Conservation (phyloP, 2,797 vertebrate species). For the Acipenser oxyrinchus region DNA sequence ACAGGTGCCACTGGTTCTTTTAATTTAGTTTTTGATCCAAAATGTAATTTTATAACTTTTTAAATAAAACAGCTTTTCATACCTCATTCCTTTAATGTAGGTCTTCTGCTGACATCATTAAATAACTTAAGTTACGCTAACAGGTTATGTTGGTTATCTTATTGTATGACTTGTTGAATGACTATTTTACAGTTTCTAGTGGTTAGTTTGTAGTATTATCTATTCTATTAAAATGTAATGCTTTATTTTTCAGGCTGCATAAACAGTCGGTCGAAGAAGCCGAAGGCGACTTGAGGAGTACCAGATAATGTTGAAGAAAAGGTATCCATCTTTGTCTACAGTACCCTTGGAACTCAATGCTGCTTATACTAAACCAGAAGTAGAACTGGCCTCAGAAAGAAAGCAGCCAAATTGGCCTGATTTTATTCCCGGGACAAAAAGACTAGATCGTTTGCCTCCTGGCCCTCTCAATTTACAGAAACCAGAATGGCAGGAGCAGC, state of each 20-base stretch:
- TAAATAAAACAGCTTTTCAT: too few species aligned
- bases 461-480: not conserved
- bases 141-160: too few species aligned
- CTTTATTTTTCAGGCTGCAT: slow-evolving; percentile 56
- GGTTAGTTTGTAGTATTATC: not conserved
- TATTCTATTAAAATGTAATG: not conserved
- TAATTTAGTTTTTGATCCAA: too few species aligned
- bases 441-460: not conserved
- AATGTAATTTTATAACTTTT: too few species aligned
- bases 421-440: too few species aligned
- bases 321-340: slow-evolving; percentile 35
- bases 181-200: not conserved
- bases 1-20: too few species aligned
- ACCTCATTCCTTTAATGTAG: too few species aligned
- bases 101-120: too few species aligned
- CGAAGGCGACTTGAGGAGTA: slow-evolving; percentile 71
- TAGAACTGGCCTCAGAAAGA: not conserved
- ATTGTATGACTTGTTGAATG: too few species aligned
- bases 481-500: not conserved
- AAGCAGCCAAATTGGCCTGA: not conserved
- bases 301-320: slow-evolving; percentile 62
- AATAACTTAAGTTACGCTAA: too few species aligned
- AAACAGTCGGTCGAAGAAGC: slow-evolving; percentile 67
- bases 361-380: not conserved
- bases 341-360: not conserved